Conservation (phyloP, 2,797 vertebrate genomes). For the Pipistrellus pipistrellus region DNA sequence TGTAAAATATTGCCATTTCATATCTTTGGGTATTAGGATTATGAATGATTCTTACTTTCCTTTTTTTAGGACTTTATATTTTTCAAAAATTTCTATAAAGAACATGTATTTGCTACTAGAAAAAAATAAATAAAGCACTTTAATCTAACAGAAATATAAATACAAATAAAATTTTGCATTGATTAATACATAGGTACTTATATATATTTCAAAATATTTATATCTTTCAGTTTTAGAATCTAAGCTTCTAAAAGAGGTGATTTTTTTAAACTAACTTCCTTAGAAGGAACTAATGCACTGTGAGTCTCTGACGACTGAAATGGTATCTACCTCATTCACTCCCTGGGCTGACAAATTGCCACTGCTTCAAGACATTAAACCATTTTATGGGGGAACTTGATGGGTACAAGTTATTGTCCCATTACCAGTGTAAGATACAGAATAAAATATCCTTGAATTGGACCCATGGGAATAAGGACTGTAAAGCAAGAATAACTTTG, state of each 20-base stretch:
- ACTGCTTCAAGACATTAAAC: conserved; percentile 71
- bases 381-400: conserved; percentile 75
- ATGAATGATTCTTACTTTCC: not conserved
- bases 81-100: conserved; percentile 26
- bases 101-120: conserved; percentile 22
- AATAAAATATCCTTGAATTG: conserved; percentile 72
- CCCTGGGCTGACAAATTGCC: conserved; percentile 56
- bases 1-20: not conserved
- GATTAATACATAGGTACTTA: not conserved
- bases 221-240: conserved; percentile 14
- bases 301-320: conserved; percentile 44
- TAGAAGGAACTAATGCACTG: not conserved
- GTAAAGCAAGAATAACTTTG: conserved; percentile 67
- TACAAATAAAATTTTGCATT: conserved; percentile 20
- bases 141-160: conserved; percentile 33
- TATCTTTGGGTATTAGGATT: conserved; percentile 9
- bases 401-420: conserved; percentile 76
- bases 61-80: not conserved
- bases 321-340: conserved; percentile 61
- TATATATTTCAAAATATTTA: conserved; percentile 47
- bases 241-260: not conserved
- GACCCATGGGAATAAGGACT: conserved; percentile 61
- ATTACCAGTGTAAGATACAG: conserved; percentile 74
- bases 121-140: not conserved
- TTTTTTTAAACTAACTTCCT: conserved; percentile 38